Percentiles rank a stretch among this genome's conserved stretches.
phyloP scores from a whole-genome alignment of 2,113 vertebrate genomes.

The Callaeas wilsoni region DNA sequence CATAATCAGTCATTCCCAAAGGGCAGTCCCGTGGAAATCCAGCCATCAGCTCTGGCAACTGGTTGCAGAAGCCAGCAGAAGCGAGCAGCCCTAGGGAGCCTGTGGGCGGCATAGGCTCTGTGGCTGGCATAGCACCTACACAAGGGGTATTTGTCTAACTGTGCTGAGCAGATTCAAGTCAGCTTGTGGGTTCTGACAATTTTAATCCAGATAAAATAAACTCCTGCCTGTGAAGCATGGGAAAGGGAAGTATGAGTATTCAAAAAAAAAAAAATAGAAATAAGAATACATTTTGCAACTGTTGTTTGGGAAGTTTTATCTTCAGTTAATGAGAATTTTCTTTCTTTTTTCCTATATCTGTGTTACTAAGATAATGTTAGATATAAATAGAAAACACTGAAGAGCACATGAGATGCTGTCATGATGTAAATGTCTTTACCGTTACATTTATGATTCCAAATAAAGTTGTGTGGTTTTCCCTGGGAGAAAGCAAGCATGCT shows the following conservation, averaged over 20 bases:
- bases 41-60: not conserved
- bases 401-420: not conserved
- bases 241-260: not conserved
- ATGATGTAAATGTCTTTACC: not conserved
- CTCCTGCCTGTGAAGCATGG: not conserved
- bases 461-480: not conserved
- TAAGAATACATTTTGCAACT: not conserved
- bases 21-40: not conserved
- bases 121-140: not conserved
- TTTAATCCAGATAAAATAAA: not conserved
- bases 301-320: not conserved
- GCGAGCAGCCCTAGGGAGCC: not conserved
- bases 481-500: not conserved
- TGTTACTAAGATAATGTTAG: not conserved
- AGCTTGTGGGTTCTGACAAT: not conserved
- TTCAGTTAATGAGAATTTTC: not conserved
- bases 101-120: accelerated
- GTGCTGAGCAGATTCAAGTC: not conserved
- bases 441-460: not conserved
- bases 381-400: not conserved
- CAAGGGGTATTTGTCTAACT: accelerated
- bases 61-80: not conserved
- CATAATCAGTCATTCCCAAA: not conserved
- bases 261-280: not conserved
- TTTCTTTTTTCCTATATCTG: not conserved